These are phyloP conservation scores for Poecilus cupreus DNA, from an alignment of 2,888 invertebrate species.

Conservation along the genomic window DNA sequence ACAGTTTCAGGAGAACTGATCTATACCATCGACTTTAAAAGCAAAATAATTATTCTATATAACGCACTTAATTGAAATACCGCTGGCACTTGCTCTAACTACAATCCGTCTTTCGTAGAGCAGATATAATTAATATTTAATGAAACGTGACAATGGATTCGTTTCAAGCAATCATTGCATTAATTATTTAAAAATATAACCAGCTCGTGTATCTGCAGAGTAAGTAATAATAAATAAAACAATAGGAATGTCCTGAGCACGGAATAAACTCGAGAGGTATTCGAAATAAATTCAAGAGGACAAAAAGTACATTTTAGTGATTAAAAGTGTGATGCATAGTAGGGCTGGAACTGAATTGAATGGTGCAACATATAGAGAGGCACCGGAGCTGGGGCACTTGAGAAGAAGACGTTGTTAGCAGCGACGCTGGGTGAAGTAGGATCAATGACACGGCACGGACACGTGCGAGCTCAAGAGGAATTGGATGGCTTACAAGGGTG, in stretches of 20 bases:
- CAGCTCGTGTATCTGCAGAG: not conserved
- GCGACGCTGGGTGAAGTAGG: conserved; percentile 15
- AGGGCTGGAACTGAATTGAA: not conserved
- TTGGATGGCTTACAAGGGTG: conserved; percentile 26
- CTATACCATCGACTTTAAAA: no score
- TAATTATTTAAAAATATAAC: not conserved
- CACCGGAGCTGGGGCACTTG: not conserved
- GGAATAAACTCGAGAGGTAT: conserved; percentile 6
- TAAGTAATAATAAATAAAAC: not conserved
- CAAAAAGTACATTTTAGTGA: conserved; percentile 41
- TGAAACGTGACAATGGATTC: conserved; percentile 25
- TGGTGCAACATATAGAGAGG: not conserved
- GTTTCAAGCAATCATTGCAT: not conserved
- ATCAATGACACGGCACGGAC: conserved; percentile 33
- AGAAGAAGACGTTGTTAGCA: conserved; percentile 38
- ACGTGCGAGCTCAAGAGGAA: conserved; percentile 41
- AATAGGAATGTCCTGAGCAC: conserved; percentile 24
- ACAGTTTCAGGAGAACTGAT: no score
- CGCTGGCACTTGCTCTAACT: not conserved
- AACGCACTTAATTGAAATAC: no score
- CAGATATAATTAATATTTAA: conserved; percentile 37
- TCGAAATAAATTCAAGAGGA: conserved; percentile 8
- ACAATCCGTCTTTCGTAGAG: not conserved
- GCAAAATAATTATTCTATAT: no score
- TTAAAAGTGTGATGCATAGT: conserved; percentile 8